These are phyloP conservation scores for Drosophila pseudotakahashii DNA, from an alignment of 2,888 invertebrate genomes.

Conservation along the genomic window DNA sequence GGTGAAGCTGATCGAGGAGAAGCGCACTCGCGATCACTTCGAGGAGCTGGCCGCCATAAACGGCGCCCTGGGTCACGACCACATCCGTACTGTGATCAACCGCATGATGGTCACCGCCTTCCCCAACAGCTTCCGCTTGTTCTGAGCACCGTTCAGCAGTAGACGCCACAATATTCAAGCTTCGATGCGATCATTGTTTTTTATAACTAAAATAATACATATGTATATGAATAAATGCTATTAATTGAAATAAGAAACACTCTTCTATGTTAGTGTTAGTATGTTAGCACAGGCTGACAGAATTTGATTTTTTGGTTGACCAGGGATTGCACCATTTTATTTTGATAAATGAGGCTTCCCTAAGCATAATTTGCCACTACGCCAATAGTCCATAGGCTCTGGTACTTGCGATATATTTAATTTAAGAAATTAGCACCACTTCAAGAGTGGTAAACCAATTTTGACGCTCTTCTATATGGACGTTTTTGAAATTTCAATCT, in stretches of 20 bases:
- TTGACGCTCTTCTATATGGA: no score
- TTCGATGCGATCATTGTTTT: constrained; percentile 52
- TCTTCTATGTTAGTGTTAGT: no score
- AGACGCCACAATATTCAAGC: constrained; percentile 41
- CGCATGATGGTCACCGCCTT: constrained; percentile 80
- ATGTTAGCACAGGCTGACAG: no score
- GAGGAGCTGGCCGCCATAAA: constrained; percentile 81
- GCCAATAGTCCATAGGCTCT: no score
- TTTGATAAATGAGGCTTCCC: no score
- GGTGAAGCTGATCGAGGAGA: constrained; percentile 91
- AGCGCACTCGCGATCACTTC: constrained; percentile 88
- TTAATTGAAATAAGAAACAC: constrained; percentile 8
- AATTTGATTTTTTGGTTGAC: no score
- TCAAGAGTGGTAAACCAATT: no score
- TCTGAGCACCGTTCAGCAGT: constrained; percentile 61
- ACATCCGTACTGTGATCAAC: constrained; percentile 76
- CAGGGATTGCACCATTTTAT: no score
- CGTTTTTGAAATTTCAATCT: no score
- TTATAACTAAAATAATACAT: constrained; percentile 32
- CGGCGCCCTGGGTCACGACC: constrained; percentile 79
- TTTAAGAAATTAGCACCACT: no score
- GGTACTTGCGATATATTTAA: no score
- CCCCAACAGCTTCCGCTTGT: constrained; percentile 82
- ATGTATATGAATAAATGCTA: constrained; percentile 38
- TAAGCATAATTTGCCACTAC: no score